Base-by-base conservation (phyloP, 2,888 invertebrate genomes). In the Dolichopus griseipennis region DNA sequence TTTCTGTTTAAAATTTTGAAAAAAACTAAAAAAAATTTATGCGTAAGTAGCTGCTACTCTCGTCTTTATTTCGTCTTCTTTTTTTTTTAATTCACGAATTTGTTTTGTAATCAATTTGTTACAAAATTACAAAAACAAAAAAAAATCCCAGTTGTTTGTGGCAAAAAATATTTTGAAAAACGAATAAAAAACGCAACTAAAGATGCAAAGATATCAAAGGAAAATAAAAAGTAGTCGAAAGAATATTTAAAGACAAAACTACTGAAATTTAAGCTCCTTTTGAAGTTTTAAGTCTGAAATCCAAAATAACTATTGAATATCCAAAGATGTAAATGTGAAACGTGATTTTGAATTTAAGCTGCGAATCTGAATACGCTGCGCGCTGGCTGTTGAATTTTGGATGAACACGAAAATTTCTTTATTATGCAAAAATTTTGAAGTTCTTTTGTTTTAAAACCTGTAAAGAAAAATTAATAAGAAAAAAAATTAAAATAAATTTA, bases 1-100 rank as follows among this genome's bases (percentile, higher is more conserved):
- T n/a, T 27, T 22, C 18, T 12, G 20, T 18, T 37, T 20, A 22
- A 41, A 27, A 64, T 66, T 66, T 27, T 15, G 6, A 52, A 68
- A 22, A 64, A 6, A 3, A 52, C 6, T 52, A 18, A 18, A 34
- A 65, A 65, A 64, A 43, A 61, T 22, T 27, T 65, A 64, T 64
- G 66, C 21, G 41, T 52, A 27, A 27, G 5, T 27, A 27, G 27
- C 37, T 6, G 27, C 65, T 68, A 70, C 67, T 41, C 66, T 70
- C 71, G 73, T 73, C 72, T 70, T 66, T n/a, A n/a, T n/a, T 73
- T 73, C 70, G 71, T 71, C 72, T 70, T 69, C 69, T 27, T 27
- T 27, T 27, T 27, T 27, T 27, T 27, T 27, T 27, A 4, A 27
- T 27, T 27, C 27, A 27, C 27, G 5, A 27, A 27, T 27, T 27